Base-by-base conservation (phyloP, 2,888 invertebrate species). In the Drosophila conformis region DNA sequence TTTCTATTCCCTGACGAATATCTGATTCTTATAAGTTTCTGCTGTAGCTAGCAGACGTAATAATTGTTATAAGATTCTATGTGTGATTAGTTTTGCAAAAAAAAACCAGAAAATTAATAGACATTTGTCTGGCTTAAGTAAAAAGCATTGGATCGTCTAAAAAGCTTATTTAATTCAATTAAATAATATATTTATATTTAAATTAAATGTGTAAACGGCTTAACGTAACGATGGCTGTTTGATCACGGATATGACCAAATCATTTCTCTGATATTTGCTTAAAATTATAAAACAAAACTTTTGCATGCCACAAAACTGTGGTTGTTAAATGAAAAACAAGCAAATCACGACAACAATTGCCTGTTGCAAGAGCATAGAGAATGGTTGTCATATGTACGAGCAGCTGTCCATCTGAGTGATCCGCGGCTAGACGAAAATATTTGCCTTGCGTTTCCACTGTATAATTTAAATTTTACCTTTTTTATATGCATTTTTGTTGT, bases 381-480 rank as follows among this genome's bases (percentile, higher is more conserved):
- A 13, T 38, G 36, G 40, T 46, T 71, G 51, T 46, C 54, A 62
- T 60, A 54, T 60, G 56, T 68, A 54, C 58, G 54, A 73, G 61
- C 77, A 61, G 62, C 67, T 77, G 73, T 66, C 63, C 74, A 60
- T 51, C 69, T 60, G 67, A 74, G 68, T 76, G 76, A 83, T 80
- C 73, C 73, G 67, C 38, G 74, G 81, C 82, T 87, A 89, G 87
- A 87, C 87, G 78, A 87, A 89, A 89, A 87, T 89, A 82, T 87
- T 84, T 84, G 67, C 76, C 82, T 89, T 89, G 85, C 80, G 74
- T 84, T 84, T 76, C 67, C 73, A 68, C 80, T 65, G 73, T 83
- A 85, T 88, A 83, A 86, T 88, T 82, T 81, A 73, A 75, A 75
- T 80, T 78, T 70, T 36, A 27, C 52, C 56, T 72, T 61, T 68